Percentiles rank a stretch among this genome's conserved stretches.
These are phyloP conservation scores for Pagrus major DNA, from an alignment of 2,113 vertebrate species.

Conservation along the genomic window DNA sequence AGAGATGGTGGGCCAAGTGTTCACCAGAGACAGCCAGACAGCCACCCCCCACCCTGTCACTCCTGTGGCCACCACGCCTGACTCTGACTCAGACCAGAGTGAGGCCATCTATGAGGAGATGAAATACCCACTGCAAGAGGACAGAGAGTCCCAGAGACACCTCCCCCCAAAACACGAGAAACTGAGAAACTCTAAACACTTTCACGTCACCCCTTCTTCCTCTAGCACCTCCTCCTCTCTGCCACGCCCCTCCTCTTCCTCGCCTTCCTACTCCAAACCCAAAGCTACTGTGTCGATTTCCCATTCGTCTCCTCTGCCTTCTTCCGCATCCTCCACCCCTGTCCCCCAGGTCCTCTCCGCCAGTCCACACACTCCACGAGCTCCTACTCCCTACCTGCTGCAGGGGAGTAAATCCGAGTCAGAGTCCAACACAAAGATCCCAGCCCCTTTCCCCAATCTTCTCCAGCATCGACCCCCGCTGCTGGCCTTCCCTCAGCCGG, in stretches of 20 bases:
- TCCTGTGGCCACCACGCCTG: conserved; percentile 83
- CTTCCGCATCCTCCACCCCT: conserved; percentile 83
- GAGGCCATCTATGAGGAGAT: conserved; percentile 96
- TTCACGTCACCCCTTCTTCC: conserved; percentile 74
- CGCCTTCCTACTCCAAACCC: conserved; percentile 83
- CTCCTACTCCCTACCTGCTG: conserved; percentile 85
- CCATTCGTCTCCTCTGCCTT: conserved; percentile 85
- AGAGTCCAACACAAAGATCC: conserved; percentile 88
- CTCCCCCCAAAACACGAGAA: conserved; percentile 80
- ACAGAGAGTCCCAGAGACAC: conserved; percentile 78
- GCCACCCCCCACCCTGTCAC: conserved; percentile 82
- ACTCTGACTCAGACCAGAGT: conserved; percentile 92
- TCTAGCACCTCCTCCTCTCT: conserved; percentile 77
- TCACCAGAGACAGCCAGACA: conserved; percentile 84
- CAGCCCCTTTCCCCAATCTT: conserved; percentile 93
- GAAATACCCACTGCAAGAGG: conserved; percentile 90
- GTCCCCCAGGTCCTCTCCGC: conserved; percentile 81
- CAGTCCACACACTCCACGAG: conserved; percentile 85
- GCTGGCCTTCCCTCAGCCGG: conserved; percentile 90
- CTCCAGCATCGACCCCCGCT: conserved; percentile 92
- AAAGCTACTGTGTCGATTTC: conserved; percentile 84
- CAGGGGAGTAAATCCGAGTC: conserved; percentile 81
- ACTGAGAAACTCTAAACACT: conserved; percentile 81
- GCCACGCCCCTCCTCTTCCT: conserved; percentile 81
- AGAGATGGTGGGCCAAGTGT: conserved; percentile 94